Evolutionary conservation across 2,113 vertebrate species (phyloP).

Genomic region (Saiga tatarica): DNA sequence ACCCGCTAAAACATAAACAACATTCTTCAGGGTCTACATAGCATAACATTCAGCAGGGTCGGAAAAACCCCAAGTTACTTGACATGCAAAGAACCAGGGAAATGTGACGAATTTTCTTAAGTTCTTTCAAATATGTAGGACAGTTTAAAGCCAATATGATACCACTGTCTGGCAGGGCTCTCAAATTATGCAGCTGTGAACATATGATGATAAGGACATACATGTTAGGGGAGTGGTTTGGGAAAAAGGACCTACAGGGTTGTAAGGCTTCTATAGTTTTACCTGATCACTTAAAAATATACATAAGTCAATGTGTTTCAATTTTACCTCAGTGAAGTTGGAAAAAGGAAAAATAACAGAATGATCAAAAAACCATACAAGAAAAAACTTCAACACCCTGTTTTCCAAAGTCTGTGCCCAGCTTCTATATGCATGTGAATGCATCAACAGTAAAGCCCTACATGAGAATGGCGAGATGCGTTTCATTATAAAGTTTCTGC

Average conservation of each 20-base stretch:
- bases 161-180: neutral
- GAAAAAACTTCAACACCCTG: neutral
- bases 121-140: neutral
- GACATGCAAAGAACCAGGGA: neutral
- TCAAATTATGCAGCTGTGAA: neutral
- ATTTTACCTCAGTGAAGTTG: neutral
- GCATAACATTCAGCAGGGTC: neutral
- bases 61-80: neutral
- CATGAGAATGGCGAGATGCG: neutral
- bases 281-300: neutral
- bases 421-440: neutral
- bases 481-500: neutral
- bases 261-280: neutral
- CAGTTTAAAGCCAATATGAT: neutral
- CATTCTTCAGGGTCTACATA: neutral
- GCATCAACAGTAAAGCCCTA: neutral
- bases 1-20: neutral
- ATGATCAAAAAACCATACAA: neutral
- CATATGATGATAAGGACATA: too few species aligned
- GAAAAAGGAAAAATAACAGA: neutral
- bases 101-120: neutral
- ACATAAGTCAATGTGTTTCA: neutral
- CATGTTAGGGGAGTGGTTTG: neutral
- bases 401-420: neutral
- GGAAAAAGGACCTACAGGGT: neutral